Base-by-base conservation (phyloP, 2,797 vertebrate species). In the Margarornis squamiger region DNA sequence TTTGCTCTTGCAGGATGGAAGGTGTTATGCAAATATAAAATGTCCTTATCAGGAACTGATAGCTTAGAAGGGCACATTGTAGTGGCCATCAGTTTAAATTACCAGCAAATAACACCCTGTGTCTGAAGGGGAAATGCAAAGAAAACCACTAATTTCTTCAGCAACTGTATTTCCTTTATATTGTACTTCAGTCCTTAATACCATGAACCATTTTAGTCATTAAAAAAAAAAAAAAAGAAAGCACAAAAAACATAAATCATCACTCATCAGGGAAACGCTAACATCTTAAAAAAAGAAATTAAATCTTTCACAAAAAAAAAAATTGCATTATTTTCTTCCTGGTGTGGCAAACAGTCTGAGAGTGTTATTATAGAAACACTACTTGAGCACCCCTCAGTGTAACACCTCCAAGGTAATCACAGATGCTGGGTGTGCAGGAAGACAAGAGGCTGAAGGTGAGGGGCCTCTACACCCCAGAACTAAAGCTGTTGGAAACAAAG, bases 241-340 rank as follows among this genome's bases (percentile, higher is more conserved):
- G 10, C 21, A 22, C 45, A 46, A 46, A 18, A 76, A 29, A 67
- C 43, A 71, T 51, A 95, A 87, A 88, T 48, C 4, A 17, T 81
- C 27, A 4, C 36, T 91, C 94, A 88, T 63, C 71, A 94, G 79
- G 57, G 43, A 93, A 92, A 68, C 72, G 54, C 17, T 71, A 71
- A 48, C 62, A 57, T 65, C 12, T 75, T 81, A 48, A 92, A 91
- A 91, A 94, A 91, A 66, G 4, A 90, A 91, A 96, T 92, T 55
- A 91, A 95, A 75, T 82, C 90, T 88, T 94, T 93, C 76, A 48
- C 46, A 23, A 83, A 80, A 76, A 80, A 76, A 32, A 80, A 55
- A 96, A 84, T 85, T 65, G 58, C 20, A 71, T 88, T 83, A 43
- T 81, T 95, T 95, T 94, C 62, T 82, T 93, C 66, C 52, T 30